Conservation (phyloP, 2,888 invertebrate species). For the Salticus scenicus region DNA sequence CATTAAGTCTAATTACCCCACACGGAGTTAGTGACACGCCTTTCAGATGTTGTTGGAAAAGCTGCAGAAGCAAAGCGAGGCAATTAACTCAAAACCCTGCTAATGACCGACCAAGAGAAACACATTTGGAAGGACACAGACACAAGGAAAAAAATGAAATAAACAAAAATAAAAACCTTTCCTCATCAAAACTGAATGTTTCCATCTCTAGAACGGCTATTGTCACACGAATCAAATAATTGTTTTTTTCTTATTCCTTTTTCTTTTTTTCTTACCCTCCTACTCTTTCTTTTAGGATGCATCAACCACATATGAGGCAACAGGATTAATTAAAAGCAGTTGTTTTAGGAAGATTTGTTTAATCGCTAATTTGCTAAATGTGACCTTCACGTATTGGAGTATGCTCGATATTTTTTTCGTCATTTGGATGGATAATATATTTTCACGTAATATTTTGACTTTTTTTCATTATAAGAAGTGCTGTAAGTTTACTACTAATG, state of each 20-base stretch:
- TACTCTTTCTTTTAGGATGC: conserved; percentile 56
- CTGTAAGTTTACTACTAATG: conserved; percentile 42
- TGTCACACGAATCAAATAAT: conserved; percentile 33
- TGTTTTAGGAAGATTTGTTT: conserved; percentile 56
- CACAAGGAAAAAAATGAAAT: neutral
- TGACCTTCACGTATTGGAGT: conserved; percentile 45
- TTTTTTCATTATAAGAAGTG: conserved; percentile 36
- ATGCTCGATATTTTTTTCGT: conserved; percentile 40
- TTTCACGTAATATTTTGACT: conserved; percentile 59
- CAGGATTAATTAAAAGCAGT: conserved; percentile 69
- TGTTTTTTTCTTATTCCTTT: conserved; percentile 35
- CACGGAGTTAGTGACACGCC: conserved; percentile 66
- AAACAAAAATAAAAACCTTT: conserved; percentile 36
- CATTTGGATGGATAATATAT: conserved; percentile 48
- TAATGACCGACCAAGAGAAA: conserved; percentile 58
- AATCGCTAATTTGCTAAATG: conserved; percentile 67
- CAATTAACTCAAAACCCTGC: conserved; percentile 68
- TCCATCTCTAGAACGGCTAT: conserved; percentile 38
- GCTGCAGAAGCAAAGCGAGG: conserved; percentile 47
- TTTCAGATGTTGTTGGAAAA: conserved; percentile 64
- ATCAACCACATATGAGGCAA: conserved; percentile 63
- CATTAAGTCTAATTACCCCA: conserved; percentile 69
- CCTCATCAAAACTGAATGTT: conserved; percentile 65
- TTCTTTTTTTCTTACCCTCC: conserved; percentile 33
- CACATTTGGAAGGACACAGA: neutral